Base-by-base conservation (phyloP, 35 echinoderm and acorn worm species). In the Patiria miniata region DNA sequence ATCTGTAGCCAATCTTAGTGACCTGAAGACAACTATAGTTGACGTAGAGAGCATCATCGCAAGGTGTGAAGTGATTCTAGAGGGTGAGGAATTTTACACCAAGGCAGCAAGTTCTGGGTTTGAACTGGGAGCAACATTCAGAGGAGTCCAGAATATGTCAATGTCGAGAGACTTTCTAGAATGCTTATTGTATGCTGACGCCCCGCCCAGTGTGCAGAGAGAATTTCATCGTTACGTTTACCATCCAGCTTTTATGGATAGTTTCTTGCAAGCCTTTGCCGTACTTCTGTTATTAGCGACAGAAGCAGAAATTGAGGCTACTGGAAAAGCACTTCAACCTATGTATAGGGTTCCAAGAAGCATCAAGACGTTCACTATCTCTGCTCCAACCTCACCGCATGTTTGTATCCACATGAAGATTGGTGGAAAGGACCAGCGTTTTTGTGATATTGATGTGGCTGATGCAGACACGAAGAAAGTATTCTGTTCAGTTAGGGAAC, bases 241-340 rank as follows among this genome's bases (percentile, higher is more conserved):
- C 60, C 91, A 93, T 39, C 91, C 91, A 51, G 91, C 91, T 32
- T 80, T 87, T 52, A 50, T 93, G 32, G 91, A 93, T 42, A 51
- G 54, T 8, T 36, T 81, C 17, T 93, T 93, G 56, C 91, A 93
- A 50, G 39, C 59, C 18, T 83, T 83, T 56, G 91, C 79, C 18
- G 80, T 73, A 16, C 57, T 84, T 53, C 54, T 84, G 1, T 84
- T 78, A 30, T 26, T 42, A 34, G 40, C 40, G 56, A 68, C 42
- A 26, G 28, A 77, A 84, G 40, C 40, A 19, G n/a, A 39, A 37
- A 60, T 36, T 17, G n/a, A 36, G 1, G 44, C 5, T 7, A 32
- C 36, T 6, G 81, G 40, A 32, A 37, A 40, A 18, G 1, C 58
- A 39, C 50, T 18, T n/a, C 29, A 42, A 40, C 44, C 61, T 7